phyloP scores from a whole-genome alignment of 2,113 vertebrate species.

The Perca flavescens region DNA sequence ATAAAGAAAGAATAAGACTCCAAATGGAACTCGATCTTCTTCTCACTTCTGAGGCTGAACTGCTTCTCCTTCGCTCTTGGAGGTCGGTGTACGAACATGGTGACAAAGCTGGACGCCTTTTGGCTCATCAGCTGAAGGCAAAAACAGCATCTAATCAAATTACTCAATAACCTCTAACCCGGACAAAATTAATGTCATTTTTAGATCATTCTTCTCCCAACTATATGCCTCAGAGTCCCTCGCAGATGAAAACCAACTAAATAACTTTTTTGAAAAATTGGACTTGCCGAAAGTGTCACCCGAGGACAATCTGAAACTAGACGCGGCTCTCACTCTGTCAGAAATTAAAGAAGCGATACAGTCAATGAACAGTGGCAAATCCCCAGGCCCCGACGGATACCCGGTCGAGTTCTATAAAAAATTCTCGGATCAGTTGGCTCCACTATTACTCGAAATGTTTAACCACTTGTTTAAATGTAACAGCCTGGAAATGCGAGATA shows the following conservation, averaged over 20 bases:
- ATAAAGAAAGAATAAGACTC: neutral
- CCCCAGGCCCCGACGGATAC: neutral
- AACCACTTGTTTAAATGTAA: neutral
- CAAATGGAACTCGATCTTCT: constrained; percentile 9
- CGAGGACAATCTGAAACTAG: neutral
- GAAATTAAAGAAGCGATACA: constrained; percentile 28
- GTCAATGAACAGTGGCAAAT: constrained; percentile 8
- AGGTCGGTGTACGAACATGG: constrained; percentile 7
- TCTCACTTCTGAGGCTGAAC: constrained; percentile 2
- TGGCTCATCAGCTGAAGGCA: constrained; percentile 21
- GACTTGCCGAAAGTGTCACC: too few relatives aligned
- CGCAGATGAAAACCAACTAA: too few relatives aligned
- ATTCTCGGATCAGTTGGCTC: neutral
- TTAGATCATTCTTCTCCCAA: neutral
- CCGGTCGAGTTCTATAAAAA: neutral
- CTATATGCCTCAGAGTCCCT: too few relatives aligned
- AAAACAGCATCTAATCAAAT: constrained; percentile 6
- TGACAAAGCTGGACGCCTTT: constrained; percentile 15
- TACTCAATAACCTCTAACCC: constrained; percentile 3
- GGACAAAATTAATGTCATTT: neutral
- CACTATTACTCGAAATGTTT: neutral
- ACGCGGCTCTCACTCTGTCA: neutral
- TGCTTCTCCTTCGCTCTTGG: neutral
- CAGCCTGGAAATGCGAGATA: too few relatives aligned
- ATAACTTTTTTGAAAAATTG: too few relatives aligned